Evolutionary conservation across 1,140 invertebrate species (phyloP).

Genomic region (Drosophila suzukii): DNA sequence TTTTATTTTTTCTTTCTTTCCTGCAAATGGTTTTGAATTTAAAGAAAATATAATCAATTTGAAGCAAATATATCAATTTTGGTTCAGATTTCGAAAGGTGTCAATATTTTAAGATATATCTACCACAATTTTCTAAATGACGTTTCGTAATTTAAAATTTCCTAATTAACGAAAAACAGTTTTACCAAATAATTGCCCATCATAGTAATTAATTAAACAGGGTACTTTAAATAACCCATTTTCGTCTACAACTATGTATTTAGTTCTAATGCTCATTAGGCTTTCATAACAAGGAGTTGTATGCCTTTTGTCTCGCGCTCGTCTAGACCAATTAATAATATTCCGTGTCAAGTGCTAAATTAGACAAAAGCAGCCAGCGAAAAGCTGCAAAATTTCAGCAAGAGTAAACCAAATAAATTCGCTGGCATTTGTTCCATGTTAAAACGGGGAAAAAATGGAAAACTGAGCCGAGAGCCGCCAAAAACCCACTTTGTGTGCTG

Average conservation of each 20-base stretch:
- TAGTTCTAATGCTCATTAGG: slow-evolving; percentile 35
- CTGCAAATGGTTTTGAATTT: too few relatives aligned
- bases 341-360: slow-evolving; percentile 72
- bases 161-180: too few relatives aligned
- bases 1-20: too few relatives aligned
- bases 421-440: slow-evolving; percentile 56
- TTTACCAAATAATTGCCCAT: neutral
- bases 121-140: too few relatives aligned
- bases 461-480: slow-evolving; percentile 33
- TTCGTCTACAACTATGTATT: slow-evolving; percentile 9
- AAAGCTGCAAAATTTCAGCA: slow-evolving; percentile 30
- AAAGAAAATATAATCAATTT: too few relatives aligned
- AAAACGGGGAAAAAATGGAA: slow-evolving; percentile 29
- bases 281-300: slow-evolving; percentile 27
- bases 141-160: too few relatives aligned
- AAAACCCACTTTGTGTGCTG: slow-evolving; percentile 28
- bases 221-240: neutral
- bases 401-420: slow-evolving; percentile 62
- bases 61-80: too few relatives aligned
- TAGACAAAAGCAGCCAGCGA: slow-evolving; percentile 52
- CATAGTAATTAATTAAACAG: neutral
- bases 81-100: too few relatives aligned
- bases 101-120: too few relatives aligned
- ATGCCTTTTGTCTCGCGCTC: slow-evolving; percentile 30
- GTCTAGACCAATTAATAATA: slow-evolving; percentile 80